Conservation (phyloP, 2,888 invertebrate species). For the Oithona nana region DNA sequence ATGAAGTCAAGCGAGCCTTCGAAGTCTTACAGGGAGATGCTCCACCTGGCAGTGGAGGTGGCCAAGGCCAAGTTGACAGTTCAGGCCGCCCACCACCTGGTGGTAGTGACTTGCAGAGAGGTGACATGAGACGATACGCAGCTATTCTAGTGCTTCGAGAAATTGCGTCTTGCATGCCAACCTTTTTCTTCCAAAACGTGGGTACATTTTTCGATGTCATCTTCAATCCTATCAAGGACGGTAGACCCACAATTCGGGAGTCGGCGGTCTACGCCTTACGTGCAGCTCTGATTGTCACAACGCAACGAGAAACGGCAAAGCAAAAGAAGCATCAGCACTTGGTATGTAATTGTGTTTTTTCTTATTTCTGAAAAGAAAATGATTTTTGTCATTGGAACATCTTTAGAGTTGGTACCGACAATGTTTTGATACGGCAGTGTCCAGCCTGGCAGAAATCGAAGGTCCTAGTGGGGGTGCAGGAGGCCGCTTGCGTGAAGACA, state of each 20-base stretch:
- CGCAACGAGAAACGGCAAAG: constrained; percentile 61
- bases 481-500: constrained; percentile 46
- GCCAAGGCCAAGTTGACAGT: constrained; percentile 39
- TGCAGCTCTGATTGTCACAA: constrained; percentile 80
- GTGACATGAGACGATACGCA: constrained; percentile 1
- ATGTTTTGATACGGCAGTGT: constrained; percentile 64
- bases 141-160: constrained; percentile 64
- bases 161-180: constrained; percentile 82
- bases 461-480: constrained; percentile 44
- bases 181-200: constrained; percentile 88
- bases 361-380: background rate
- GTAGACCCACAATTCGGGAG: constrained; percentile 73
- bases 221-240: constrained; percentile 72
- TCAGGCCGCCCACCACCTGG: background rate
- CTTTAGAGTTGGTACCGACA: constrained; percentile 45
- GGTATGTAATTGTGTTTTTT: background rate
- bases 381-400: background rate
- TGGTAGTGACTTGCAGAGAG: background rate
- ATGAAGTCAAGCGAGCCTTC: constrained; percentile 84
- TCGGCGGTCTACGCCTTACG: constrained; percentile 83
- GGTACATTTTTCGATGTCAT: constrained; percentile 40
- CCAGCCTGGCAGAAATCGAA: constrained; percentile 36
- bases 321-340: constrained; percentile 4
- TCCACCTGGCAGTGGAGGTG: constrained; percentile 20
- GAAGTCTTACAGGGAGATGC: constrained; percentile 85